phyloP scores from a whole-genome alignment of 2,797 vertebrate species.

The Furcifer pardalis region DNA sequence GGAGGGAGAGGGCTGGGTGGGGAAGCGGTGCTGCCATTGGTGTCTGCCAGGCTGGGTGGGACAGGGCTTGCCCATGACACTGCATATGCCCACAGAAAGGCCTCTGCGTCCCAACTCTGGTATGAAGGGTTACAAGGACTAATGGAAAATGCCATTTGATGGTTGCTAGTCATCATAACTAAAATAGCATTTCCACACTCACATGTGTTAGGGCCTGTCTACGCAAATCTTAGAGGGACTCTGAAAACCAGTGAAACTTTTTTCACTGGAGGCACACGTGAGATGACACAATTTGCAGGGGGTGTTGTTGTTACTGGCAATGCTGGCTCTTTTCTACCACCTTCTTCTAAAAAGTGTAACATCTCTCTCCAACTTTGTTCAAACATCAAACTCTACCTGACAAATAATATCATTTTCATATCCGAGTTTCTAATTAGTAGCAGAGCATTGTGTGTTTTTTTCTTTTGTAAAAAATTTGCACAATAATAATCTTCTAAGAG shows the following conservation, averaged over 20 bases:
- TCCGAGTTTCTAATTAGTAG: slow-evolving; percentile 53
- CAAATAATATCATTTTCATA: slow-evolving; percentile 37
- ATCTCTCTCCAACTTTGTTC: not conserved
- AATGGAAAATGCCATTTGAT: not conserved
- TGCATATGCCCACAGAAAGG: too few relatives aligned
- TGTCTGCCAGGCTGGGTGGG: too few relatives aligned
- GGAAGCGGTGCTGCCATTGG: too few relatives aligned
- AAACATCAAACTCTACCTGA: slow-evolving; percentile 10
- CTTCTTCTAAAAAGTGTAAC: not conserved
- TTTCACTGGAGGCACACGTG: not conserved
- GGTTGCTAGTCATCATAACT: not conserved
- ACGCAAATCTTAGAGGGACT: not conserved
- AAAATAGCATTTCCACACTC: not conserved
- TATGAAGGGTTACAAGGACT: too few relatives aligned
- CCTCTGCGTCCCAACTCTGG: too few relatives aligned
- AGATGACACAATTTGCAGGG: not conserved
- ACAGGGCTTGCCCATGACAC: too few relatives aligned
- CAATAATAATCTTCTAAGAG: slow-evolving; percentile 47
- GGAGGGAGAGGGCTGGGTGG: too few relatives aligned
- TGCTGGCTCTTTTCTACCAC: not conserved
- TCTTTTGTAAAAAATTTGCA: not conserved
- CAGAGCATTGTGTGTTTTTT: slow-evolving; percentile 18
- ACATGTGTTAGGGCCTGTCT: not conserved
- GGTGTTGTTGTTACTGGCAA: not conserved
- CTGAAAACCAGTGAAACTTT: not conserved